Base-by-base conservation (phyloP, 2,113 vertebrate genomes). In the Hyla sarda region DNA sequence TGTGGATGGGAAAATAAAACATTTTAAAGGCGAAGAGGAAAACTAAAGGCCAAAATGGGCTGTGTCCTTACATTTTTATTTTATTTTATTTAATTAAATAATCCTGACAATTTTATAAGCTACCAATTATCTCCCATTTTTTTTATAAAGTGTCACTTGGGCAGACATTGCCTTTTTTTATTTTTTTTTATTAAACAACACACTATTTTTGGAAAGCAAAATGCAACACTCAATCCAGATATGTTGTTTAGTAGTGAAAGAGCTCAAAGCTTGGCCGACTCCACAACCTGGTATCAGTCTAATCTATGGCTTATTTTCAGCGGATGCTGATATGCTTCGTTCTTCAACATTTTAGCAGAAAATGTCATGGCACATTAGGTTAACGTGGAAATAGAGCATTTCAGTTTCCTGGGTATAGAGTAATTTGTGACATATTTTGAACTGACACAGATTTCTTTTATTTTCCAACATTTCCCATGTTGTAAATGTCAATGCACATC, bases 321-420 rank as follows among this genome's bases (percentile, higher is more conserved):
- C 34, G 34, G 65, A 69, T 32, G 65, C 32, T 34, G 65, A 34
- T 69, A 69, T 21, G 65, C 32, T 69, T 69, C 23, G 34, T 69
- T 69, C 34, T 34, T 69, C 65, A 69, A 34, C 30, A 37, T 69
- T 69, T 69, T 69, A 8, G 5, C 3, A 69, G 16, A 16, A 69
- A 69, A 69, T 69, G 65, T 69, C 65, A 69, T 34, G 32, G 65
- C 65, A 69, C 65, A 69, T 69, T 69, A 69, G 65, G 65, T 69
- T 69, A 69, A 34, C 32, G 6, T 34, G 32, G 65, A 34, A 69
- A 69, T 30, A 30, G 60, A 69, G 65, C 65, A 34, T 37, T 69
- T 69, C 65, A 34, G 16, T 69, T 69, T 69, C 17, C 30, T 69
- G 17, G 16, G 6, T 2, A 34, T 73, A 45, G 19, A 45, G 71